Evolutionary conservation across 2,888 invertebrate species (phyloP).

Genomic region (Eristalis pertinax): DNA sequence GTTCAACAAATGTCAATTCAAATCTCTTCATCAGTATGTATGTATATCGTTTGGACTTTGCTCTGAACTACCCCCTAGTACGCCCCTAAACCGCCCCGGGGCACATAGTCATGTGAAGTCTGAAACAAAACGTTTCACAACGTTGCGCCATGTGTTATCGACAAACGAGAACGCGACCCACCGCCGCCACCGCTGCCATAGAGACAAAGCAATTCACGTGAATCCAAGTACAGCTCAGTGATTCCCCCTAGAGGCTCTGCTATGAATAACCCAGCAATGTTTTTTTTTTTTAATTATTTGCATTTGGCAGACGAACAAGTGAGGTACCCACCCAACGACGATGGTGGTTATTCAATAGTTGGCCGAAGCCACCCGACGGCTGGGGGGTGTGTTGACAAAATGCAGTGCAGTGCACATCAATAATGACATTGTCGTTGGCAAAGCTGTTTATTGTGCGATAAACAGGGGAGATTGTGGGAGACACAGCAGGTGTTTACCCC

Average conservation of each 20-base stretch:
- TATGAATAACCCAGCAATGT: neutral
- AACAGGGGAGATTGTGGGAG: neutral
- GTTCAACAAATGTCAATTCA: neutral
- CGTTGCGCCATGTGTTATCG: slow-evolving; percentile 35
- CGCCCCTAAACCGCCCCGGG: slow-evolving; percentile 20
- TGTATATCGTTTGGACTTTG: neutral
- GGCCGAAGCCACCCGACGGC: neutral
- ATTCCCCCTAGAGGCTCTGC: slow-evolving; percentile 23
- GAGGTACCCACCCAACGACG: neutral
- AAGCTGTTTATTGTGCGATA: neutral
- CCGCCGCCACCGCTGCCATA: neutral
- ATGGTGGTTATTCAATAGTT: neutral
- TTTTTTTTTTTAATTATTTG: slow-evolving; percentile 15
- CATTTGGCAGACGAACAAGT: slow-evolving; percentile 11
- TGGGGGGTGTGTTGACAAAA: slow-evolving; percentile 5
- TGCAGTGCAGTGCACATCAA: neutral
- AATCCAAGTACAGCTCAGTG: slow-evolving; percentile 15
- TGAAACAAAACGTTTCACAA: slow-evolving; percentile 57
- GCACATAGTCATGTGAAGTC: neutral
- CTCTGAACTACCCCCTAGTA: neutral
- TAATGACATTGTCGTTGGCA: neutral
- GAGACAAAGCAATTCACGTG: slow-evolving; percentile 36
- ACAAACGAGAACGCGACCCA: neutral
- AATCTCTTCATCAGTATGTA: neutral
- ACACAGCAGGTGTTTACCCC: slow-evolving; percentile 2